Evolutionary conservation across 2,797 vertebrate species (phyloP).

Genomic region (Pyrocephalus nanus): DNA sequence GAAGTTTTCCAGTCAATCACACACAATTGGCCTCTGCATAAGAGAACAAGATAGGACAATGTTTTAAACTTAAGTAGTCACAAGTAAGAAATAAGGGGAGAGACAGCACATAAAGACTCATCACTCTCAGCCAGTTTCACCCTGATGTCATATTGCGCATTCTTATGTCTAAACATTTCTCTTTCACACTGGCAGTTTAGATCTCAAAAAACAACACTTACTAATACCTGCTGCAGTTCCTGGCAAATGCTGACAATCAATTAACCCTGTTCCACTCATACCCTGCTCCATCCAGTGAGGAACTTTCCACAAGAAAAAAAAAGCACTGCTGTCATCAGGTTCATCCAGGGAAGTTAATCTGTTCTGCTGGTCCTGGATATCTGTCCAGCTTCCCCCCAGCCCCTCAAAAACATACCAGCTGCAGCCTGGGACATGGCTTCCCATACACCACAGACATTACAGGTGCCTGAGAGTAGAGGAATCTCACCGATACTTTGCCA

Average conservation of each 20-base stretch:
- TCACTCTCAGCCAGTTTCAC: not conserved
- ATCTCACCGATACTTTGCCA: conserved; percentile 90
- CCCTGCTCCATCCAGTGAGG: not conserved
- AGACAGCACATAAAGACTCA: not conserved
- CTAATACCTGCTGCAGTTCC: not conserved
- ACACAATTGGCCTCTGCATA: conserved; percentile 85
- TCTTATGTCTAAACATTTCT: not conserved
- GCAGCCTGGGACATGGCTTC: not conserved
- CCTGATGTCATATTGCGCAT: not conserved
- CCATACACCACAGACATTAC: rapidly evolving
- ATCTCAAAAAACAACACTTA: not conserved
- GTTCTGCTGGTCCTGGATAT: not conserved
- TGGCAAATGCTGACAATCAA: not conserved
- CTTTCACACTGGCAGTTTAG: not conserved
- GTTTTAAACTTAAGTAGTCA: not conserved
- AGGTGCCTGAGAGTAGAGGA: not conserved
- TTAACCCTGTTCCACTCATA: not conserved
- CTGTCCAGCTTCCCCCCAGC: not conserved
- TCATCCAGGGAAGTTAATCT: not conserved
- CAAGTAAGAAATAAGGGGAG: not conserved
- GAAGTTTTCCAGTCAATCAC: conserved; percentile 98
- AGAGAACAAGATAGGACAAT: not conserved
- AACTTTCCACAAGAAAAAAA: not conserved
- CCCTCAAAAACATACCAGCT: not conserved
- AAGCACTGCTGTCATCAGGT: not conserved